Conservation (phyloP, 1,140 invertebrate genomes). For the Babylonia areolata region DNA sequence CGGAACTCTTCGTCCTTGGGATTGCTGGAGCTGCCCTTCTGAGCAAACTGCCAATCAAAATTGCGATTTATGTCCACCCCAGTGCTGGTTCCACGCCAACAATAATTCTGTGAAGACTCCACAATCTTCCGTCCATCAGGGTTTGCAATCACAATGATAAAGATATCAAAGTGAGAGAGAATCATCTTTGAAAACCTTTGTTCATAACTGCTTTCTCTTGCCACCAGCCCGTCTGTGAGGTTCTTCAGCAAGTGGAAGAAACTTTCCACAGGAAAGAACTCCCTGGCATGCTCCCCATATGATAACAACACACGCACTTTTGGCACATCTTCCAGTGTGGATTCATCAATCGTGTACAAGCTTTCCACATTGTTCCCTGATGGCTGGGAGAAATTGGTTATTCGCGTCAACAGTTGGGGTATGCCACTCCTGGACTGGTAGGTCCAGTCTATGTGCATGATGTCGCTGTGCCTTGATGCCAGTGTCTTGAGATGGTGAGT, state of each 20-base stretch:
- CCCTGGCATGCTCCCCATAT: constrained; percentile 74
- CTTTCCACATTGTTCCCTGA: constrained; percentile 3
- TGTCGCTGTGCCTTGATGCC: constrained; percentile 53
- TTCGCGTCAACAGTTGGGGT: constrained; percentile 61
- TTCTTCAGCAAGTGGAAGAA: constrained; percentile 65
- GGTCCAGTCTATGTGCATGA: constrained; percentile 51
- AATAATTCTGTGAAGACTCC: constrained; percentile 68
- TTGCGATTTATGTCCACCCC: constrained; percentile 73
- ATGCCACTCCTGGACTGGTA: constrained; percentile 57
- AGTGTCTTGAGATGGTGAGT: constrained; percentile 50
- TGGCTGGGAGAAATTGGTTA: constrained; percentile 63
- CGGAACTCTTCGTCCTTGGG: constrained; percentile 70
- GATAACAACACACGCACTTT: constrained; percentile 67
- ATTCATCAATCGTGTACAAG: background rate
- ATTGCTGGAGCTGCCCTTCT: constrained; percentile 67
- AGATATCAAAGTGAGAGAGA: constrained; percentile 65
- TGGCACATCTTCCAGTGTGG: constrained; percentile 17
- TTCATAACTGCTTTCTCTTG: constrained; percentile 26
- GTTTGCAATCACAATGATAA: constrained; percentile 68
- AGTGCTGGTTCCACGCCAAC: constrained; percentile 70
- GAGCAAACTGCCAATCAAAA: constrained; percentile 73
- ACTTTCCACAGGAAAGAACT: constrained; percentile 72
- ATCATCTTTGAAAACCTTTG: constrained; percentile 49
- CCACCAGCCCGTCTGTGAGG: constrained; percentile 56
- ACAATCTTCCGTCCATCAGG: constrained; percentile 70